A percentile compares a stretch with the other conserved stretches of the same genome.
These are phyloP conservation scores for Hestina assimilis DNA, from an alignment of 1,140 invertebrate genomes.

Conservation along the genomic window DNA sequence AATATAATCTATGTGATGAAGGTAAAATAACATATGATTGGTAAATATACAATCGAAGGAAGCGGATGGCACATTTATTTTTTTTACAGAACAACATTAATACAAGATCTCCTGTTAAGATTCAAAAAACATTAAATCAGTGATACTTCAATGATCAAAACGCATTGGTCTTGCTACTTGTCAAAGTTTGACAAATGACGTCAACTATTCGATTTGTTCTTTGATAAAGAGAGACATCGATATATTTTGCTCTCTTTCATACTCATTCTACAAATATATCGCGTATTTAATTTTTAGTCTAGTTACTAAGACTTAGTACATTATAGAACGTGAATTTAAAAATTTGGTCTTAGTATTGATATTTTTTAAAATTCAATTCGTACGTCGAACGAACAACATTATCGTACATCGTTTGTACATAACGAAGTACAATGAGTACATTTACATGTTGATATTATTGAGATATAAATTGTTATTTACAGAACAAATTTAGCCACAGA, in stretches of 20 bases:
- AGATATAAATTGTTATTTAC: slow-evolving; percentile 40
- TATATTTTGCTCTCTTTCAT: background rate
- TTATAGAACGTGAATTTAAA: slow-evolving; percentile 30
- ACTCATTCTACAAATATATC: no score
- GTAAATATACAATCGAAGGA: slow-evolving; percentile 66
- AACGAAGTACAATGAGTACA: slow-evolving; percentile 62
- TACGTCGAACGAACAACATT: slow-evolving; percentile 41
- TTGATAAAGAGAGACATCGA: background rate
- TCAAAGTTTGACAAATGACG: background rate
- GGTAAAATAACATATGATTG: slow-evolving; percentile 34
- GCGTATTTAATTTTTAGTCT: slow-evolving; percentile 4
- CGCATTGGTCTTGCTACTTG: slow-evolving; percentile 40
- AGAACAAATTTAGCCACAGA: slow-evolving; percentile 68
- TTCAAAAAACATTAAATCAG: slow-evolving; percentile 35
- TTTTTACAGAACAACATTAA: slow-evolving; percentile 55
- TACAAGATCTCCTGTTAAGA: slow-evolving; percentile 52
- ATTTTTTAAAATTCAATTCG: slow-evolving; percentile 34
- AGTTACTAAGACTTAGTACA: slow-evolving; percentile 15
- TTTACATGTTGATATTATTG: slow-evolving; percentile 38
- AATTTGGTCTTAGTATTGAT: slow-evolving; percentile 65
- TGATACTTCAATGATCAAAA: slow-evolving; percentile 41
- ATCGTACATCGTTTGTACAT: slow-evolving; percentile 57
- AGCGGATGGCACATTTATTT: slow-evolving; percentile 73
- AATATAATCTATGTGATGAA: slow-evolving; percentile 41
- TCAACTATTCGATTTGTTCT: background rate